Percentiles rank a stretch among this genome's conserved stretches.
phyloP scores from a whole-genome alignment of 2,888 invertebrate species.

The Listrodromus nycthemerus region DNA sequence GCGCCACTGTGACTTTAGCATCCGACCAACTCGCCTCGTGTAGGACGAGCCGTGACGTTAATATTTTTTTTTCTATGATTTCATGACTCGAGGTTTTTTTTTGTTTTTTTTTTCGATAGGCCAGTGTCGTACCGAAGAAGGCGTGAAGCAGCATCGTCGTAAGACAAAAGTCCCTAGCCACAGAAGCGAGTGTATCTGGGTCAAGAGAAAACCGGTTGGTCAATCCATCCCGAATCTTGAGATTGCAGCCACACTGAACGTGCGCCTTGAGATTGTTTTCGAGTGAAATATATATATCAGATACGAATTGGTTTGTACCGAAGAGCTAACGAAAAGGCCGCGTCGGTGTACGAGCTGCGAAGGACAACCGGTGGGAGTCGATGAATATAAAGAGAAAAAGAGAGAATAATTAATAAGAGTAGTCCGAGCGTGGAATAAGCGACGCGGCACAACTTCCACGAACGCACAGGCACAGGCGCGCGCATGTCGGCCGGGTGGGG shows the following conservation, averaged over 20 bases:
- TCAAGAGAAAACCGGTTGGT: slow-evolving; percentile 78
- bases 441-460: neutral
- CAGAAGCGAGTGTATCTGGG: slow-evolving; percentile 70
- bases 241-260: slow-evolving; percentile 21
- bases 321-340: neutral
- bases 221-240: slow-evolving; percentile 62
- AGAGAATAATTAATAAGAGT: slow-evolving; percentile 9
- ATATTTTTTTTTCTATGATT: neutral
- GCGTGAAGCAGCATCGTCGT: neutral
- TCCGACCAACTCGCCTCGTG: no score
- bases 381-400: neutral
- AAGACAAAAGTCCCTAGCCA: slow-evolving; percentile 47
- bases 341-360: neutral
- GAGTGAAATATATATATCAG: slow-evolving; percentile 16
- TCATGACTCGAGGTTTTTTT: neutral
- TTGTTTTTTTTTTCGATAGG: neutral
- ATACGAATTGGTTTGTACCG: neutral
- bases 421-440: neutral
- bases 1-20: no score
- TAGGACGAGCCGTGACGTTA: neutral
- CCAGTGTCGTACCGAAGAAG: neutral
- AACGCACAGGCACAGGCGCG: no score
- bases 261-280: slow-evolving; percentile 7
- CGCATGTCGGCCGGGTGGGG: neutral
- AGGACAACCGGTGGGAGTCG: slow-evolving; percentile 23